Evolutionary conservation across 2,888 invertebrate species (phyloP).

Genomic region (Corbicula japonica): DNA sequence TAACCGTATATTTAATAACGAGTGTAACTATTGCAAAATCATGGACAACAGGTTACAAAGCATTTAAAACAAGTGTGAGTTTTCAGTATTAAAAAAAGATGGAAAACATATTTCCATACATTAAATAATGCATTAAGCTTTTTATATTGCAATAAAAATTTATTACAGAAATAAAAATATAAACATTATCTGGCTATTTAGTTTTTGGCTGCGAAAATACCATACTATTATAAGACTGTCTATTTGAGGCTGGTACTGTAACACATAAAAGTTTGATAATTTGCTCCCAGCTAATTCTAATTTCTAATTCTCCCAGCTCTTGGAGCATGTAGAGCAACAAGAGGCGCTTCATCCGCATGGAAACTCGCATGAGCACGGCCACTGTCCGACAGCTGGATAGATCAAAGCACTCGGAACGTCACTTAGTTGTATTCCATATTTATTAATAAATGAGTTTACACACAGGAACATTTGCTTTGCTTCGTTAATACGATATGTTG

Average conservation of each 20-base stretch:
- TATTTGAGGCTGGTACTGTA: not conserved
- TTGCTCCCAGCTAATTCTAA: not conserved
- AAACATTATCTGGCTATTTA: not conserved
- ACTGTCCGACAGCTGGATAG: not conserved
- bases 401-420: too few species aligned
- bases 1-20: too few species aligned
- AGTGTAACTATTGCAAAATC: too few species aligned
- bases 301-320: conserved; percentile 10
- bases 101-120: too few species aligned
- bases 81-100: too few species aligned
- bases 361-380: conserved; percentile 29
- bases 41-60: too few species aligned
- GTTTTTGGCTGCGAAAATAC: not conserved
- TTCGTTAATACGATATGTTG: not conserved
- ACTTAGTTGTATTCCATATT: not conserved
- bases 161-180: too few species aligned
- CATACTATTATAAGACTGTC: not conserved
- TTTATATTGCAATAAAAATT: too few species aligned
- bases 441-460: not conserved
- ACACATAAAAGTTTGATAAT: not conserved
- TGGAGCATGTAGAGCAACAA: conserved; percentile 2
- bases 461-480: not conserved
- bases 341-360: conserved; percentile 5
- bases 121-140: too few species aligned
- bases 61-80: too few species aligned